Evolutionary conservation across 2,888 invertebrate species (phyloP).

Genomic region (Hirtodrosophila duncani): DNA sequence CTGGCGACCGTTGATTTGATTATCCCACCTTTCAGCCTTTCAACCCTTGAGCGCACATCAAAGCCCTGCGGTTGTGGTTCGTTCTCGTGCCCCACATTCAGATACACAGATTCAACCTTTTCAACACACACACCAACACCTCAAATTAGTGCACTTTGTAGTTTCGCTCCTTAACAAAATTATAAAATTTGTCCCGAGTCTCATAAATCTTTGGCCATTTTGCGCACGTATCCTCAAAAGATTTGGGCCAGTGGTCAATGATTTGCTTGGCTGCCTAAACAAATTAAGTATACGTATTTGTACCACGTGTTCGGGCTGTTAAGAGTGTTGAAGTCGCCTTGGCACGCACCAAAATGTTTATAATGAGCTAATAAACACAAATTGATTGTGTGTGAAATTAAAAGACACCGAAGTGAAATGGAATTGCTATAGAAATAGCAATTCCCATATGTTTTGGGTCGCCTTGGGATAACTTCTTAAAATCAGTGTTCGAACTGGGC

Average conservation of each 20-base stretch:
- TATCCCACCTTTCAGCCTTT: slow-evolving; percentile 60
- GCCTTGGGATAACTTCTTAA: too few species aligned
- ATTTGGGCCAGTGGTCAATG: slow-evolving; percentile 44
- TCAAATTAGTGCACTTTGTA: slow-evolving; percentile 69
- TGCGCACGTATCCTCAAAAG: slow-evolving; percentile 44
- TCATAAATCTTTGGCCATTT: slow-evolving; percentile 42
- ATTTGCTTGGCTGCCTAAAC: slow-evolving; percentile 67
- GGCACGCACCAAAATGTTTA: slow-evolving; percentile 36
- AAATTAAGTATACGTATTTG: slow-evolving; percentile 58
- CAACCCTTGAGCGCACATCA: slow-evolving; percentile 62
- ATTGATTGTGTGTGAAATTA: slow-evolving; percentile 52
- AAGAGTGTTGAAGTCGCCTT: slow-evolving; percentile 3
- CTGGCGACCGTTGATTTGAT: slow-evolving; percentile 58
- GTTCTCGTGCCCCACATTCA: neutral
- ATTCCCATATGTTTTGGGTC: slow-evolving; percentile 2
- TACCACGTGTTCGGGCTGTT: slow-evolving; percentile 34
- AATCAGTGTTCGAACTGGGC: too few species aligned
- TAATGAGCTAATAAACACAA: slow-evolving; percentile 57
- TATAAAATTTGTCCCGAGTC: slow-evolving; percentile 33
- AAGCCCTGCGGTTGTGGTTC: slow-evolving; percentile 39
- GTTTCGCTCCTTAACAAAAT: slow-evolving; percentile 40
- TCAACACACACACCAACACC: slow-evolving; percentile 63
- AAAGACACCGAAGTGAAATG: slow-evolving; percentile 19
- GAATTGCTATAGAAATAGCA: slow-evolving; percentile 2
- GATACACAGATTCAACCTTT: slow-evolving; percentile 31